These are phyloP conservation scores for Platichthys stellatus DNA, from an alignment of 2,113 vertebrate species.

Conservation along the genomic window DNA sequence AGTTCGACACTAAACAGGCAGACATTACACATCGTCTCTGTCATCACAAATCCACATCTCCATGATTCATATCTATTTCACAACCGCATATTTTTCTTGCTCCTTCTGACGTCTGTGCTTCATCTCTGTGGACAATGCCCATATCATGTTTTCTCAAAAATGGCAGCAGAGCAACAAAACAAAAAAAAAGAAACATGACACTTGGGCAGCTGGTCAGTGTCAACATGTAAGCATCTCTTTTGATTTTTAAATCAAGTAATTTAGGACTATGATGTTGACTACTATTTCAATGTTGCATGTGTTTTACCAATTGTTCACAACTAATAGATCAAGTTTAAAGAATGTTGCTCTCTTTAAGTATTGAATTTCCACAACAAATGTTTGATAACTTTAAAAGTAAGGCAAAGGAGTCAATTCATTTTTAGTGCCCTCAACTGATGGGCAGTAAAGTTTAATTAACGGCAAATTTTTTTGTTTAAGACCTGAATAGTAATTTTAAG, in stretches of 20 bases:
- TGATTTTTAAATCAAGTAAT: slow-evolving; percentile 10
- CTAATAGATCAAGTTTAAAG: too few relatives aligned
- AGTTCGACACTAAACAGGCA: slow-evolving; percentile 20
- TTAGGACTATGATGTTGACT: slow-evolving; percentile 12
- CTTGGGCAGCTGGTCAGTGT: slow-evolving; percentile 15
- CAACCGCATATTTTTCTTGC: slow-evolving; percentile 38
- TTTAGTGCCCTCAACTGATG: too few relatives aligned
- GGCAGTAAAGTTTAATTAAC: too few relatives aligned
- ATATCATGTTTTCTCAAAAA: slow-evolving; percentile 41
- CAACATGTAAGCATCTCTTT: neutral
- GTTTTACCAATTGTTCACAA: too few relatives aligned
- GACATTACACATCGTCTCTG: slow-evolving; percentile 17
- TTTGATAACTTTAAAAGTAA: too few relatives aligned
- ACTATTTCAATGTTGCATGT: too few relatives aligned
- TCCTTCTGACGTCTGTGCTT: slow-evolving; percentile 33
- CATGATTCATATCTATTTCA: slow-evolving; percentile 46
- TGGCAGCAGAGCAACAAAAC: slow-evolving; percentile 3
- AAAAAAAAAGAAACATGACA: slow-evolving; percentile 4
- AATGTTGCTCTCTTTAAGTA: too few relatives aligned
- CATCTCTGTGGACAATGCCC: slow-evolving; percentile 24
- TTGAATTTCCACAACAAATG: too few relatives aligned
- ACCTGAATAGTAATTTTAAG: too few relatives aligned
- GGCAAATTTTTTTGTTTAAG: too few relatives aligned
- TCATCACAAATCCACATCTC: neutral
- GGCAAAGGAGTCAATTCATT: too few relatives aligned